phyloP scores from a whole-genome alignment of 2,797 vertebrate species.

The Darevskia mixta region DNA sequence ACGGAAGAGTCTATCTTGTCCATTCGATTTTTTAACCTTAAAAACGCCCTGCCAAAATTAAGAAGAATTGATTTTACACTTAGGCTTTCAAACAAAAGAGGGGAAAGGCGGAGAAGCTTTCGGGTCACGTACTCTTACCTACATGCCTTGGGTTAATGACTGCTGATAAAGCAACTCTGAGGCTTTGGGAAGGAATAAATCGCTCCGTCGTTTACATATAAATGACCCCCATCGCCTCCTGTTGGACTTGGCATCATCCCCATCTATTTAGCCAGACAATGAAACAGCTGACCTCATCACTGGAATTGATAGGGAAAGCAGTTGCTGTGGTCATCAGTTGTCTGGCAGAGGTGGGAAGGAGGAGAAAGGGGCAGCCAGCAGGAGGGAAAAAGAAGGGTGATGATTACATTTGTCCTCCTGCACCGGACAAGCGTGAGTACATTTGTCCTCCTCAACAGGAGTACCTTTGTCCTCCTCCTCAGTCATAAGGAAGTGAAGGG shows the following conservation, averaged over 20 bases:
- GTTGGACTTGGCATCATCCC: constrained; percentile 55
- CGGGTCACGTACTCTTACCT: constrained; percentile 45
- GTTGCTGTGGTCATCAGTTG: constrained; percentile 55
- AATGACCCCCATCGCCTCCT: constrained; percentile 40
- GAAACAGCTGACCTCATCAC: constrained; percentile 61
- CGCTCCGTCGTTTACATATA: constrained; percentile 60
- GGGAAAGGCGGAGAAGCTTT: constrained; percentile 1
- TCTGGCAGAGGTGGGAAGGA: constrained; percentile 28
- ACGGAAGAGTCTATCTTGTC: constrained; percentile 49
- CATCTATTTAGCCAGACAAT: constrained; percentile 58
- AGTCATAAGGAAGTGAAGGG: no score
- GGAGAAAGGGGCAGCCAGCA: constrained; percentile 15
- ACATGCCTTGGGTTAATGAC: constrained; percentile 43
- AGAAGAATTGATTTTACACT: constrained; percentile 56
- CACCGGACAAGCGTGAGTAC: no score
- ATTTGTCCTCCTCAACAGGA: neutral
- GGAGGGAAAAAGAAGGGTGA: neutral
- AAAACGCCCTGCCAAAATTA: neutral
- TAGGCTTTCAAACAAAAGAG: constrained; percentile 59
- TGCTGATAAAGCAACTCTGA: constrained; percentile 44
- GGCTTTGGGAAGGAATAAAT: constrained; percentile 62
- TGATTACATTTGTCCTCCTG: no score
- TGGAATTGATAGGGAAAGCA: constrained; percentile 54
- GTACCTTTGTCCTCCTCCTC: no score
- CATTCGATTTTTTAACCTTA: constrained; percentile 66